Conservation (phyloP, 2,888 invertebrate genomes). For the Onthophagus sagittarius region DNA sequence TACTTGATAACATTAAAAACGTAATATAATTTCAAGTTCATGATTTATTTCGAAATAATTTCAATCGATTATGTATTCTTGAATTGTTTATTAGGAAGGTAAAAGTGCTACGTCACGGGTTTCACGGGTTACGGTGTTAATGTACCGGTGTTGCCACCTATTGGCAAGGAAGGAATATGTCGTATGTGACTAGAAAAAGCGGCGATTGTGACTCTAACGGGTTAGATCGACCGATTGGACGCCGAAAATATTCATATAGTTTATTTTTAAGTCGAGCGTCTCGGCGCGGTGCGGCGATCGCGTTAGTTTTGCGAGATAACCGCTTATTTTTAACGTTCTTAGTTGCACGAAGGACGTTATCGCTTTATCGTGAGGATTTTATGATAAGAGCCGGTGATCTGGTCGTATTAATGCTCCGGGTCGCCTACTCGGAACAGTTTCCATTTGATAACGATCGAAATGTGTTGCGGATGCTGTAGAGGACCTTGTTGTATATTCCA, state of each 20-base stretch:
- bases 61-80: not conserved
- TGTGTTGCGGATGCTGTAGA: slow-evolving; percentile 24
- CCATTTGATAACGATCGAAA: slow-evolving; percentile 14
- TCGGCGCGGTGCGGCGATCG: not conserved
- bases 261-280: slow-evolving; percentile 9
- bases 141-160: not conserved
- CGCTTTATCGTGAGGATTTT: slow-evolving; percentile 19
- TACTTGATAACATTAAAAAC: no score
- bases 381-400: slow-evolving; percentile 22
- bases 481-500: slow-evolving; percentile 24
- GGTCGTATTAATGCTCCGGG: not conserved
- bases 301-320: not conserved
- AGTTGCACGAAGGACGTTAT: slow-evolving; percentile 3
- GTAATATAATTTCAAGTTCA: no score
- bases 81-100: not conserved
- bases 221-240: not conserved
- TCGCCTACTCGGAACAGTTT: not conserved
- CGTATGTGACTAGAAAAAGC: not conserved
- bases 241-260: slow-evolving; percentile 11
- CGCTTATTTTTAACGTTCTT: slow-evolving; percentile 6
- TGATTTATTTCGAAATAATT: no score
- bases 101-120: not conserved
- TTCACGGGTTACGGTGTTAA: not conserved
- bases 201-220: not conserved
- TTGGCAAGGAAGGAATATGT: not conserved